Evolutionary conservation across 2,113 vertebrate genomes (phyloP), one percentile per base, ranked within the genome.

Genomic region (Protomyctophum bolini): DNA sequence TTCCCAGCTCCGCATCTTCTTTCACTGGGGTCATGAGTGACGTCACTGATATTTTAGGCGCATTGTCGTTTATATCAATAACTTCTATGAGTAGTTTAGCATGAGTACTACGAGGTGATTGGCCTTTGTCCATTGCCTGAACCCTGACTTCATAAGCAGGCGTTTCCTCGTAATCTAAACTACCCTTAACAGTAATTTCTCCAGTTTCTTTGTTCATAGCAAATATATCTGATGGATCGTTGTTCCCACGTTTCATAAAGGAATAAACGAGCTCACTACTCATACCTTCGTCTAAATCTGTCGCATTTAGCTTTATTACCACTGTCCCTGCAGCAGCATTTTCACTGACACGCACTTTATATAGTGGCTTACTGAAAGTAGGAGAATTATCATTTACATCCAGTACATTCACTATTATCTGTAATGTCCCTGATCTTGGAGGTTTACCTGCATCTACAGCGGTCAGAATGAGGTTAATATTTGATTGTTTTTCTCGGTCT

Each of bases 21-120:
- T 88, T 88, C 46, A 96, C 55, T 0, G 84, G 84, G 63, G 84
- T 93, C 28, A 84, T 86, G 7, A 95, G 82, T 12, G 92, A 93
- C 0, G 92, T 86, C 58, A 95, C 47, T 1, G 82, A 86, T 70
- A 96, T 89, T 55, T 95, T 90, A 0, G 94, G 94, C 1, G 83
- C 80, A 8, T 96, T 94, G 57, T 95, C 93, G 58, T 95, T 96
- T 62, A 94, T 84, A 47, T 96, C 95, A 0, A 86, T 81, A 48
- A 95, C 84, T 49, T 95, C 93, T 57, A 96, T 86, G 64, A 94
- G 69, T 4, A 95, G 70, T 52, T 94, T 94, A 49, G 92, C 87
- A 10, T 78, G 75, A 4, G 77, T 62, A 0, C 72, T 61, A n/a
- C 75, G 66, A 21, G 87, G 83, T 3, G 68, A 58, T 0, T 56